A percentile compares a stretch with the other conserved stretches of the same genome.
Conservation (phyloP, 2,888 invertebrate genomes). For the Melieria omissa region DNA sequence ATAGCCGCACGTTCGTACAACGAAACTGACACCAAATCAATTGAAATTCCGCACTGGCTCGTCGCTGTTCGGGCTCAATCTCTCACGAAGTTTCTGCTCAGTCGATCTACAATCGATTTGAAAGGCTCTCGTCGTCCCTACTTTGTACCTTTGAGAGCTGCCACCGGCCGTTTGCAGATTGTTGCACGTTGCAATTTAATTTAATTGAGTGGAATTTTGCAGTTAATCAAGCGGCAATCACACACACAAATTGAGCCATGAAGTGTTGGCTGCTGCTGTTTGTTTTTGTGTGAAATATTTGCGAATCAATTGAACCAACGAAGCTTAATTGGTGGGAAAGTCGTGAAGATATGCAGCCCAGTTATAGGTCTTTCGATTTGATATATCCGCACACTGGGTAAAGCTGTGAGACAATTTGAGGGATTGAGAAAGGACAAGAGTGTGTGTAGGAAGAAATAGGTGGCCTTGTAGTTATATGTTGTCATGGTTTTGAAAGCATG, state of each 20-base stretch:
- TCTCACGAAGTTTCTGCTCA: conserved; percentile 27
- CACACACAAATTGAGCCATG: conserved; percentile 35
- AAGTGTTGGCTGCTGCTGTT: neutral
- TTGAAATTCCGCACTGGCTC: conserved; percentile 37
- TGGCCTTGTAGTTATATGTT: neutral
- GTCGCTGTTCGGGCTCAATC: conserved; percentile 14
- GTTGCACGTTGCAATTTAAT: conserved; percentile 48
- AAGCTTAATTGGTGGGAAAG: conserved; percentile 28
- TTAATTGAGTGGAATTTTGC: conserved; percentile 52
- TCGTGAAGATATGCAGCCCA: conserved; percentile 9
- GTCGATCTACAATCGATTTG: conserved; percentile 21
- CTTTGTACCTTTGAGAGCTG: conserved; percentile 40
- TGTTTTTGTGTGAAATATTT: conserved; percentile 21
- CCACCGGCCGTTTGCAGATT: conserved; percentile 35
- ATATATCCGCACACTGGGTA: too few species aligned
- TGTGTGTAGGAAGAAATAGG: neutral
- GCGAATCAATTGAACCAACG: conserved; percentile 19
- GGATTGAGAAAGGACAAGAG: neutral
- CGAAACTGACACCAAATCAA: conserved; percentile 37
- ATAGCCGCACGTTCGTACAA: conserved; percentile 17
- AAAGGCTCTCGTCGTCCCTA: conserved; percentile 20
- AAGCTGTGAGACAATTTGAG: neutral
- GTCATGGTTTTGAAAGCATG: too few species aligned
- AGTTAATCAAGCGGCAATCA: conserved; percentile 49
- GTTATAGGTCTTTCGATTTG: too few species aligned